phyloP scores from a whole-genome alignment of 2,113 vertebrate species.

The Burhinus bistriatus region DNA sequence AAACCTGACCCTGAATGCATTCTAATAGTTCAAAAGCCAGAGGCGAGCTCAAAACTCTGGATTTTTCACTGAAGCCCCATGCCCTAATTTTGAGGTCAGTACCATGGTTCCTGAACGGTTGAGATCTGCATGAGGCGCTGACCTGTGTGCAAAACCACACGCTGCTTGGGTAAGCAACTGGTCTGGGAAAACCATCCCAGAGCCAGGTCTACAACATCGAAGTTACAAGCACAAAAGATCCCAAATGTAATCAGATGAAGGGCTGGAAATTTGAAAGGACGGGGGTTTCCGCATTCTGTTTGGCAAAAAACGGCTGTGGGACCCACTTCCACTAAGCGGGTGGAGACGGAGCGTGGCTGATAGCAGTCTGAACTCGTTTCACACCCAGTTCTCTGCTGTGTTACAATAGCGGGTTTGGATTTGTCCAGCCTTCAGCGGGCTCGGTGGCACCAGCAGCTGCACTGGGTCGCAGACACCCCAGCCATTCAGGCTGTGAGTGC shows the following conservation, averaged over 20 bases:
- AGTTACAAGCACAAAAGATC: neutral
- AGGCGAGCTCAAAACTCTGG: neutral
- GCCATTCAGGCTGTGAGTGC: neutral
- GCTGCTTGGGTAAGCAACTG: fast-evolving
- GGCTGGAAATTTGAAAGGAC: neutral
- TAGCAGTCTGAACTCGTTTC: neutral
- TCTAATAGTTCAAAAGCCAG: neutral
- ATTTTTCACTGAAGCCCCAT: neutral
- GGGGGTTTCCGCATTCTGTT: neutral
- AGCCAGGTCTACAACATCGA: neutral
- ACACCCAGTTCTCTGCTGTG: too few species aligned
- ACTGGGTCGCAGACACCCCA: neutral
- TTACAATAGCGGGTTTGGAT: neutral
- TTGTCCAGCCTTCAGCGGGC: fast-evolving
- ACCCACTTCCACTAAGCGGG: neutral
- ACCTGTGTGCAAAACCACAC: fast-evolving
- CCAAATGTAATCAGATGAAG: neutral
- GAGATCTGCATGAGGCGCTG: neutral
- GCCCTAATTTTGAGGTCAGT: neutral
- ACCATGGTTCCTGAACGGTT: neutral
- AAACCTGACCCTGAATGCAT: neutral
- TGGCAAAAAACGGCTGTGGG: neutral
- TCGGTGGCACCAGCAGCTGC: neutral
- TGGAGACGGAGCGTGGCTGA: neutral
- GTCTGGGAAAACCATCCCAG: neutral